A percentile compares a stretch with the other conserved stretches of the same genome.
Evolutionary conservation across 2,888 invertebrate species (phyloP).

Genomic region (Drosophila austrosaltans): DNA sequence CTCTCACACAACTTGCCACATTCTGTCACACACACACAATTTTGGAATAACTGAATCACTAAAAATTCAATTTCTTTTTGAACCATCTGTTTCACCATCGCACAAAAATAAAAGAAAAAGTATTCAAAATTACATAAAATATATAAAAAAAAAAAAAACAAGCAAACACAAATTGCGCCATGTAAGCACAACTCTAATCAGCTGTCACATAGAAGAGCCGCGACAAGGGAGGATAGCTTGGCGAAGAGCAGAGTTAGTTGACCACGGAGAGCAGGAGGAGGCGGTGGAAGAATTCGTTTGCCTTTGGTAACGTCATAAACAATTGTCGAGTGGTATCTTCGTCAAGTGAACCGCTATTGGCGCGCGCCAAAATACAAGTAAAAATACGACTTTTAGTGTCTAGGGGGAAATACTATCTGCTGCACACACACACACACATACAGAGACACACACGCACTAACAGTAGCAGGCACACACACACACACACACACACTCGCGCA

Average conservation of each 20-base stretch:
- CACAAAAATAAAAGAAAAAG: background rate
- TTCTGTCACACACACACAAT: background rate
- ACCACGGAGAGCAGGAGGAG: background rate
- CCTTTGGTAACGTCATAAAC: conserved; percentile 6
- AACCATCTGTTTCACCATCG: background rate
- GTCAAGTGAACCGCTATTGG: conserved; percentile 17
- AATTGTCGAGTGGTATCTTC: conserved; percentile 15
- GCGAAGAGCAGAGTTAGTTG: background rate
- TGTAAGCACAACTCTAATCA: background rate
- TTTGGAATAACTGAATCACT: background rate
- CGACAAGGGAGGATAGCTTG: background rate
- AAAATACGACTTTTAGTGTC: conserved; percentile 9
- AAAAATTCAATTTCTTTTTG: background rate
- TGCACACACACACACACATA: conserved; percentile 7
- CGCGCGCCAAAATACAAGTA: conserved; percentile 17
- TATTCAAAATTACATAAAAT: background rate
- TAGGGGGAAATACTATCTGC: conserved; percentile 1
- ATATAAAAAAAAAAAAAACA: background rate
- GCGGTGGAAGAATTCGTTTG: background rate
- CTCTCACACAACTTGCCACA: background rate
- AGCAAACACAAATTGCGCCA: background rate
- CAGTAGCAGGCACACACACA: background rate
- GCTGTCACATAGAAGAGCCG: background rate
- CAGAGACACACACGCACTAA: background rate
- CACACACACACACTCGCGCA: background rate